Evolutionary conservation across 2,888 invertebrate genomes (phyloP).

Genomic region (Caenorhabditis japonica): DNA sequence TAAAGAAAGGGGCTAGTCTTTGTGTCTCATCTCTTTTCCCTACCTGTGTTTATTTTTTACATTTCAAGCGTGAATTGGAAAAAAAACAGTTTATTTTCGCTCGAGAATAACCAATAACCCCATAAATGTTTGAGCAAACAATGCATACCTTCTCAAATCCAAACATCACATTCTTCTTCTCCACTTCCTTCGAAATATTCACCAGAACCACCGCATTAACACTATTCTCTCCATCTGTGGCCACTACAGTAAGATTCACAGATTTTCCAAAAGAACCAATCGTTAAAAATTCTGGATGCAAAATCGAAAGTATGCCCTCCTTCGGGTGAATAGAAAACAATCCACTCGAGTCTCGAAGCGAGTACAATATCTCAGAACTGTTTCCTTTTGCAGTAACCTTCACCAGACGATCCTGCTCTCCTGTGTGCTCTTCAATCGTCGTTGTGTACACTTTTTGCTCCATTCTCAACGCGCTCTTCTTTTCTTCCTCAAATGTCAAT

Average conservation of each 20-base stretch:
- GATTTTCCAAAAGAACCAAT: slow-evolving; percentile 43
- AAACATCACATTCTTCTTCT: slow-evolving; percentile 36
- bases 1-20: too few relatives aligned
- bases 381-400: slow-evolving; percentile 43
- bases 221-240: slow-evolving; percentile 35
- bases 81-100: too few relatives aligned
- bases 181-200: slow-evolving; percentile 27
- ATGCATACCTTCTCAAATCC: slow-evolving; percentile 47
- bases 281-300: slow-evolving; percentile 59
- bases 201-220: slow-evolving; percentile 24
- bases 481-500: slow-evolving; percentile 41
- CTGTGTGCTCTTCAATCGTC: slow-evolving; percentile 48
- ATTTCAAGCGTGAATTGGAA: too few relatives aligned
- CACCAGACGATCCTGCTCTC: slow-evolving; percentile 41
- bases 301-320: slow-evolving; percentile 56
- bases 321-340: slow-evolving; percentile 61
- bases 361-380: slow-evolving; percentile 40
- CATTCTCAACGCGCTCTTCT: slow-evolving; percentile 44
- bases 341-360: slow-evolving; percentile 53
- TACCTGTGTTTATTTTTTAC: too few relatives aligned
- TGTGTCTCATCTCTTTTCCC: too few relatives aligned
- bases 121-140: too few relatives aligned
- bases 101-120: too few relatives aligned
- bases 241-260: slow-evolving; percentile 53
- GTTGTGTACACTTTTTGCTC: slow-evolving; percentile 36